A percentile compares a stretch with the other conserved stretches of the same genome.
Evolutionary conservation across 2,888 invertebrate genomes (phyloP).

Genomic region (Latrodectus elegans): DNA sequence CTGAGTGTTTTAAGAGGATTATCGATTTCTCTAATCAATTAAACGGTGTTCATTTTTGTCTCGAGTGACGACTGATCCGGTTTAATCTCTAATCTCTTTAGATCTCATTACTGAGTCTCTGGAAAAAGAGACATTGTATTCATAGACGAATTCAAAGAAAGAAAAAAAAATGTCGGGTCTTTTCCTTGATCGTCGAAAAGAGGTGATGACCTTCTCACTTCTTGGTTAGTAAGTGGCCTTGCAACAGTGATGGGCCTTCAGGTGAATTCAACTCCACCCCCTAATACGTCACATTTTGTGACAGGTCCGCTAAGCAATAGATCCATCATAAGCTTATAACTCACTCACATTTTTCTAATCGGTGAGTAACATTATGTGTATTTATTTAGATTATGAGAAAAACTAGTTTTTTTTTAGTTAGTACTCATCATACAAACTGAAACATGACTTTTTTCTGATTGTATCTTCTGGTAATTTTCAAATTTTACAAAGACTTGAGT

Average conservation of each 20-base stretch:
- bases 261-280: slow-evolving; percentile 55
- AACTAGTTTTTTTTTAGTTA: no score
- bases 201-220: slow-evolving; percentile 39
- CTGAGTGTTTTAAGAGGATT: slow-evolving; percentile 16
- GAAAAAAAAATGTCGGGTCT: not conserved
- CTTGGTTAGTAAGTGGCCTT: slow-evolving; percentile 47
- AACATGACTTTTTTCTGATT: no score
- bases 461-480: no score
- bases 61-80: not conserved
- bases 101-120: slow-evolving; percentile 35
- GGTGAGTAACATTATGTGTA: no score
- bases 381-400: no score
- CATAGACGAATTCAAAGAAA: not conserved
- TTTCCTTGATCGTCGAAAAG: slow-evolving; percentile 47
- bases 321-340: no score
- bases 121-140: slow-evolving; percentile 27
- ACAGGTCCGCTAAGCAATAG: slow-evolving; percentile 17
- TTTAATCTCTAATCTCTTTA: slow-evolving; percentile 8
- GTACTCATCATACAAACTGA: no score
- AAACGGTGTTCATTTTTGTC: no score
- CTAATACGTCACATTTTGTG: slow-evolving; percentile 49
- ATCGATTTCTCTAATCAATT: not conserved
- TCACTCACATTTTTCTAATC: no score
- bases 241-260: slow-evolving; percentile 17
- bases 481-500: no score